Conservation (phyloP, 2,113 vertebrate species). For the Amblyopsis rosae region DNA sequence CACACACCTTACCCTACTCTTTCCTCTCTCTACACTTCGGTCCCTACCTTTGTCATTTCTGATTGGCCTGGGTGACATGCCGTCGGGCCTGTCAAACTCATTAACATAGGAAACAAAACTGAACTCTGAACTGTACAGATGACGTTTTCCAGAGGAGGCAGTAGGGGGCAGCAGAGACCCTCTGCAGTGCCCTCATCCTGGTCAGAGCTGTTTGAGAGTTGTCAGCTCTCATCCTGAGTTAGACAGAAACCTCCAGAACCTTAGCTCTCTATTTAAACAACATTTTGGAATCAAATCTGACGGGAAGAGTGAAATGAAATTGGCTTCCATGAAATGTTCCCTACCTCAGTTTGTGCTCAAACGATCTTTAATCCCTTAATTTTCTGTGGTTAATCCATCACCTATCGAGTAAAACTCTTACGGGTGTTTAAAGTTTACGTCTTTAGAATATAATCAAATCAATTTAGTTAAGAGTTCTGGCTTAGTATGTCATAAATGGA, state of each 20-base stretch:
- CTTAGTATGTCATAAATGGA: too few relatives aligned
- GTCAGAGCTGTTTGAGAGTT: slow-evolving; percentile 21
- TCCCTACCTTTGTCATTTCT: background rate
- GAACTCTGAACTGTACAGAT: background rate
- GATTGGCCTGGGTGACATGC: background rate
- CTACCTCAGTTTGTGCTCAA: too few relatives aligned
- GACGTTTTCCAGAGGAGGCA: slow-evolving; percentile 27
- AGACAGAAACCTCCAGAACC: background rate
- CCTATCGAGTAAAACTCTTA: too few relatives aligned
- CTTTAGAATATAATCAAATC: too few relatives aligned
- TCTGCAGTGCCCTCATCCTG: slow-evolving; percentile 17
- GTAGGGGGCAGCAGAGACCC: slow-evolving; percentile 62
- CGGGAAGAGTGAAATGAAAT: too few relatives aligned
- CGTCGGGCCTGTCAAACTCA: background rate
- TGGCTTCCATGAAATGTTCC: too few relatives aligned
- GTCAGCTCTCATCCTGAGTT: slow-evolving; percentile 2
- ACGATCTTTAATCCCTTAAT: too few relatives aligned
- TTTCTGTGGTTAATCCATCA: too few relatives aligned
- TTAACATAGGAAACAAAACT: too few relatives aligned
- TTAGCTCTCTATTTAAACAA: background rate
- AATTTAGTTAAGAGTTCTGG: too few relatives aligned
- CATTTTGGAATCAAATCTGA: background rate
- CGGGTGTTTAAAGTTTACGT: too few relatives aligned
- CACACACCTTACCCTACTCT: background rate
- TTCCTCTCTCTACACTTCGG: background rate